Conservation (phyloP, 1,140 invertebrate species). For the Lordiphosa mommai region DNA sequence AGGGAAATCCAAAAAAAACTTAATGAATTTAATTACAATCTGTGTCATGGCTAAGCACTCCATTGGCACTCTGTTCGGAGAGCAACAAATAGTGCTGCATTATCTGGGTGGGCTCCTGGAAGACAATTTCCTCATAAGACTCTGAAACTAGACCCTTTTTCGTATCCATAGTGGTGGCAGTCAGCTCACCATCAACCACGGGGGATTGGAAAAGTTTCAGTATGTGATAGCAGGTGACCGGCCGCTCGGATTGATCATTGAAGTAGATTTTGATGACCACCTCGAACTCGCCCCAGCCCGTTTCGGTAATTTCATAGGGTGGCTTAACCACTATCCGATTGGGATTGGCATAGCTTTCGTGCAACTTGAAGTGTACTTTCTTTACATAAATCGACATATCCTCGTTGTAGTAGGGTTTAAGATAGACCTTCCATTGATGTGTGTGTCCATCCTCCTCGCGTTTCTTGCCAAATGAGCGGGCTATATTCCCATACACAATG, state of each 20-base stretch:
- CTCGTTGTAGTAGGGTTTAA: constrained; percentile 96
- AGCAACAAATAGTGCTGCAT: constrained; percentile 94
- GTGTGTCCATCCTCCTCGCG: constrained; percentile 99
- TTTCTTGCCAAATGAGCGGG: constrained; percentile 97
- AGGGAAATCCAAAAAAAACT: background rate
- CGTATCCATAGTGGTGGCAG: constrained; percentile 84
- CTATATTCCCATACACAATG: constrained; percentile 98
- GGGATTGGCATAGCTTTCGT: constrained; percentile 97
- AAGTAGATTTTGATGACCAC: constrained; percentile 99
- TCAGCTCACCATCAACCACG: constrained; percentile 81
- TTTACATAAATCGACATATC: constrained; percentile 98
- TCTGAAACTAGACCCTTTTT: constrained; percentile 94
- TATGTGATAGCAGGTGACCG: constrained; percentile 97
- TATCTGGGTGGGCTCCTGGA: constrained; percentile 95
- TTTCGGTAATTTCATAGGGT: constrained; percentile 98
- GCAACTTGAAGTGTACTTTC: constrained; percentile 98
- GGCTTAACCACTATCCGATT: constrained; percentile 96
- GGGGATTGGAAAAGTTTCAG: constrained; percentile 95
- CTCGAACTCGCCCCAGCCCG: constrained; percentile 99
- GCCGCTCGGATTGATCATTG: constrained; percentile 96
- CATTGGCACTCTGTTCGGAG: constrained; percentile 81
- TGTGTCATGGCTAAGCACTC: constrained; percentile 86
- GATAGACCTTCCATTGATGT: constrained; percentile 99
- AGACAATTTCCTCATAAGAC: constrained; percentile 98
- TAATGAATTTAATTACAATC: constrained; percentile 87